Evolutionary conservation across 1,140 invertebrate species (phyloP), one percentile per base, ranked within the genome.

Genomic region (Zaprionus lachaisei): DNA sequence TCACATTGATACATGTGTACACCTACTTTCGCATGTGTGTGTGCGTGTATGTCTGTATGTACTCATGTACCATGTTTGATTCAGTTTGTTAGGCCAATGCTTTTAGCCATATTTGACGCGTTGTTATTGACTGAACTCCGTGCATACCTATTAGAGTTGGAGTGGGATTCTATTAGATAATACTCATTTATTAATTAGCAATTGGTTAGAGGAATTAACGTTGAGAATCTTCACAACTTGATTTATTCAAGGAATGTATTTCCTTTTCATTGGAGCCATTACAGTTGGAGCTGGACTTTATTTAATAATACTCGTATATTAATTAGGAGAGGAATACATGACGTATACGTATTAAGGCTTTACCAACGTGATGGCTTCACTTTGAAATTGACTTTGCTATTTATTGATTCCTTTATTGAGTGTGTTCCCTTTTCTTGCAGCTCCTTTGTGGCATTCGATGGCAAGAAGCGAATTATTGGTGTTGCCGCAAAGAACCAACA

Each of bases 401-500:
- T 34, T 9, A 34, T 34, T 11, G 3, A 34, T 34, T 44, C 74
- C 51, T 70, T 78, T 20, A 24, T 22, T 54, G 31, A 5, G 37
- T 62, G 1, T 24, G n/a, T 28, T 47, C 24, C 2, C 11, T 64
- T 55, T 54, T 5, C n/a, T 31, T 96, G 54, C 93, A 99, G 98
- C 94, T 96, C 98, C 94, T 99, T 95, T 94, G 97, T 99, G 15
- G 98, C 98, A 28, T 99, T 99, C 93, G 97, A 97, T 91, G 96
- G 96, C 44, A 98, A 97, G 91, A 98, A 97, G 83, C 95, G 99
- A 81, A 96, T 97, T 81, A 95, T 99, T 87, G 99, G 99, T 44
- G 98, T 98, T 20, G 97, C 98, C 51, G 99, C 99, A 28, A 99
- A 99, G 93, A 99, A 99, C 92, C 98, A 99, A 92, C 96, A 97